phyloP scores from a whole-genome alignment of 23 tunicate species.

The Phallusia fumigata region DNA sequence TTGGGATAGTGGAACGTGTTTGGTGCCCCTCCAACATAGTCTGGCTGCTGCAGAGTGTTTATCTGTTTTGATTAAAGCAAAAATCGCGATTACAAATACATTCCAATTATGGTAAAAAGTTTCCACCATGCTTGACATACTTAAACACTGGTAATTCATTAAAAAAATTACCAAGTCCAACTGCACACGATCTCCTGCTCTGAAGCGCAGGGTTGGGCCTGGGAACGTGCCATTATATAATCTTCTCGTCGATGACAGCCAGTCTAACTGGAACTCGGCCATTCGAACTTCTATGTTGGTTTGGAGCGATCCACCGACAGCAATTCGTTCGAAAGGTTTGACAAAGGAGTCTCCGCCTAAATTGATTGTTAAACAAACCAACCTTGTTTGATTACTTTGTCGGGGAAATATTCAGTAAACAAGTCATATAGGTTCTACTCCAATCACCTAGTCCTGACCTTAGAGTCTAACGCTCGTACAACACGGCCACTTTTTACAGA shows the following conservation, averaged over 20 bases:
- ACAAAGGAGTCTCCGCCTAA: neutral
- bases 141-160: no score
- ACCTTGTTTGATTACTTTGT: no score
- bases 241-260: neutral
- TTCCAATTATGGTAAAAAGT: no score
- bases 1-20: conserved; percentile 35
- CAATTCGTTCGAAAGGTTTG: neutral
- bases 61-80: neutral
- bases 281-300: neutral
- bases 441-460: no score
- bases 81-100: neutral
- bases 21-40: neutral
- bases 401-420: no score
- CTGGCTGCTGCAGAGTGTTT: neutral
- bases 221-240: conserved; percentile 3
- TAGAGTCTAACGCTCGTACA: no score
- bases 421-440: no score
- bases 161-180: neutral
- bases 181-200: conserved; percentile 3
- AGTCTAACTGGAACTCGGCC: neutral
- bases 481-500: no score
- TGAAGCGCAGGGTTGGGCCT: conserved; percentile 5
- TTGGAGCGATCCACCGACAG: neutral
- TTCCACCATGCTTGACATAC: no score
- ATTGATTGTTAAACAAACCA: no score